These are phyloP conservation scores for Ecliptopera silaceata DNA, from an alignment of 2,888 invertebrate genomes.

Conservation along the genomic window DNA sequence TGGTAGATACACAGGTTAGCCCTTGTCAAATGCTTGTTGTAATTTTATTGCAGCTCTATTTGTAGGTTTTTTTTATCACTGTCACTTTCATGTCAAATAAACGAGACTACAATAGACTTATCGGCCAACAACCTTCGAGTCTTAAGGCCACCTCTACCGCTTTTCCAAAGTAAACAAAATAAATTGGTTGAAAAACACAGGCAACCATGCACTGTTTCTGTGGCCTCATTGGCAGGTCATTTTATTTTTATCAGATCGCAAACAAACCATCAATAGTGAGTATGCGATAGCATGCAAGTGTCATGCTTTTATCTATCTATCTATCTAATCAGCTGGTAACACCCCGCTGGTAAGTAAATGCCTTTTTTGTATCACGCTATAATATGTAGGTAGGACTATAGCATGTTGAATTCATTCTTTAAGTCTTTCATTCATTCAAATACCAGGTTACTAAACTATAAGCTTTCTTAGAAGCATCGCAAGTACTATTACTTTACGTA, in stretches of 20 bases:
- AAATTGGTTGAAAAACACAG: conserved; percentile 59
- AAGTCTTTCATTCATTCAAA: too few species aligned
- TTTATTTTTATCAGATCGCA: conserved; percentile 43
- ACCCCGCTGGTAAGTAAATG: conserved; percentile 14
- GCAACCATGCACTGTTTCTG: conserved; percentile 39
- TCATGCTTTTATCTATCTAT: conserved; percentile 20
- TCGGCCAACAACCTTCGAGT: neutral
- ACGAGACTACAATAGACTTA: too few species aligned
- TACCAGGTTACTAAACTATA: too few species aligned
- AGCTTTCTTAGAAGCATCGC: too few species aligned
- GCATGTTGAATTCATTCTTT: too few species aligned
- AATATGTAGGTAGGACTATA: neutral
- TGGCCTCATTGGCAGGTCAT: conserved; percentile 34
- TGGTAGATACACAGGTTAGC: too few species aligned
- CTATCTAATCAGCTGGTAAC: conserved; percentile 13
- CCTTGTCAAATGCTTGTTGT: too few species aligned
- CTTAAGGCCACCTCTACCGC: conserved; percentile 31
- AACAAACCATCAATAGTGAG: conserved; percentile 35
- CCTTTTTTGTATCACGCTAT: neutral
- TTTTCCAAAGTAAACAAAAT: conserved; percentile 49
- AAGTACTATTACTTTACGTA: too few species aligned
- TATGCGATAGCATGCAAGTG: conserved; percentile 27
- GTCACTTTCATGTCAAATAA: too few species aligned
- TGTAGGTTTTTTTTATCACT: too few species aligned
- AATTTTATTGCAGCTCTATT: too few species aligned